These are phyloP conservation scores for Drosophila anomalipes DNA, from an alignment of 2,888 invertebrate species.

Conservation along the genomic window DNA sequence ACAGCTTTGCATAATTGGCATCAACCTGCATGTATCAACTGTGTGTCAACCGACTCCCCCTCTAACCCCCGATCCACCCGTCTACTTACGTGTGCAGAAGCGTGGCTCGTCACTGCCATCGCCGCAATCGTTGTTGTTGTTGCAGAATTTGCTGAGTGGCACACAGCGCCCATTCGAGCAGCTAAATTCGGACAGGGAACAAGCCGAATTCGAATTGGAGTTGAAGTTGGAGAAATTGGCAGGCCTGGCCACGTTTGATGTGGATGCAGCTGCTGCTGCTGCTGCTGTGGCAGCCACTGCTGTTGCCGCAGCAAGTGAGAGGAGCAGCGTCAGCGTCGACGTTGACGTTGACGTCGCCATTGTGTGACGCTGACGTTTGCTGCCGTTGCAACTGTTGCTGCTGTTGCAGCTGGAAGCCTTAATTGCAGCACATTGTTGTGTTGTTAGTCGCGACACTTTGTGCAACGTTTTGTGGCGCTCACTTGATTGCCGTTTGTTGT, in stretches of 20 bases:
- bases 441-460: conserved; percentile 38
- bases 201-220: conserved; percentile 62
- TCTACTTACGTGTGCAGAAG: conserved; percentile 92
- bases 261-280: conserved; percentile 42
- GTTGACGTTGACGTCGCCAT: conserved; percentile 54
- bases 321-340: conserved; percentile 61
- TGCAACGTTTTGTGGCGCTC: conserved; percentile 63
- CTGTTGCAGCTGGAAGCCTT: conserved; percentile 63
- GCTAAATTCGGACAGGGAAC: conserved; percentile 84
- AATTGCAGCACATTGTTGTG: conserved; percentile 60
- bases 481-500: conserved; percentile 65
- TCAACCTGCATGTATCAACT: background rate
- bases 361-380: conserved; percentile 37
- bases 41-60: background rate
- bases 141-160: conserved; percentile 91
- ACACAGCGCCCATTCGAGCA: conserved; percentile 85
- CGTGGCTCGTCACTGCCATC: conserved; percentile 92
- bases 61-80: background rate
- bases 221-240: conserved; percentile 58
- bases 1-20: conserved; percentile 67
- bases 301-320: conserved; percentile 51
- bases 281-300: conserved; percentile 39
- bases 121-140: conserved; percentile 92
- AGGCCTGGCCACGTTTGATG: conserved; percentile 67
- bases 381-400: background rate